Conservation (phyloP, 2,888 invertebrate genomes). For the Agrochola lota region DNA sequence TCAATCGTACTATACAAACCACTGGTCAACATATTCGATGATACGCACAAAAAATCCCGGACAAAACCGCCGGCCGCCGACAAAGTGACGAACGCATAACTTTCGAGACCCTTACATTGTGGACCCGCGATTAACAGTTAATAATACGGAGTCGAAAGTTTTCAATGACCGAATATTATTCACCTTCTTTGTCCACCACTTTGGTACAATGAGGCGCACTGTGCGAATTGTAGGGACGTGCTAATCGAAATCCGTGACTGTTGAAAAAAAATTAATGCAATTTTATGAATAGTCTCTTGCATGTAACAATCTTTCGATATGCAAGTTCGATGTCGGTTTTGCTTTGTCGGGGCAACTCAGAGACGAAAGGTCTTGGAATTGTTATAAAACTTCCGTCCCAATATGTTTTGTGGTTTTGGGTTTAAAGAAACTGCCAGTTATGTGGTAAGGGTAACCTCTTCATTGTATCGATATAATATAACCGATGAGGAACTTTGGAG, state of each 20-base stretch:
- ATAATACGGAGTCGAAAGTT: conserved; percentile 73
- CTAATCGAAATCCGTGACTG: conserved; percentile 49
- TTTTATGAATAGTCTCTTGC: conserved; percentile 29
- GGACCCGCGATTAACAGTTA: conserved; percentile 80
- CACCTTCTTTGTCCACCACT: conserved; percentile 68
- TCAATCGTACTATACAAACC: conserved; percentile 57
- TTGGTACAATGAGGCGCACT: conserved; percentile 57
- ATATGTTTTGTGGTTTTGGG: not conserved
- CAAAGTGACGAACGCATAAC: conserved; percentile 80
- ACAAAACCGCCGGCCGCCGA: conserved; percentile 77
- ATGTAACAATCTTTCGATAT: conserved; percentile 15
- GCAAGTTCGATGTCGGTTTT: conserved; percentile 7
- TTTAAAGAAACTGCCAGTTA: not conserved
- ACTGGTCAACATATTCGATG: conserved; percentile 80
- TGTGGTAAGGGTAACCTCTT: not conserved
- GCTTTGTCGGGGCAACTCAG: conserved; percentile 19
- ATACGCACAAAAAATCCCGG: conserved; percentile 78
- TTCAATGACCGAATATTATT: conserved; percentile 69
- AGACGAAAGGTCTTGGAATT: conserved; percentile 8
- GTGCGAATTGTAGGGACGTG: conserved; percentile 57
- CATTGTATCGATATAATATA: not conserved
- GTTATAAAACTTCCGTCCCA: not conserved
- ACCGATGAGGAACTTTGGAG: not conserved
- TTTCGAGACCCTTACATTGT: conserved; percentile 76
- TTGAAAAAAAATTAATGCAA: conserved; percentile 34